Evolutionary conservation across 2,113 vertebrate genomes (phyloP).

Genomic region (Probosciger aterrimus): DNA sequence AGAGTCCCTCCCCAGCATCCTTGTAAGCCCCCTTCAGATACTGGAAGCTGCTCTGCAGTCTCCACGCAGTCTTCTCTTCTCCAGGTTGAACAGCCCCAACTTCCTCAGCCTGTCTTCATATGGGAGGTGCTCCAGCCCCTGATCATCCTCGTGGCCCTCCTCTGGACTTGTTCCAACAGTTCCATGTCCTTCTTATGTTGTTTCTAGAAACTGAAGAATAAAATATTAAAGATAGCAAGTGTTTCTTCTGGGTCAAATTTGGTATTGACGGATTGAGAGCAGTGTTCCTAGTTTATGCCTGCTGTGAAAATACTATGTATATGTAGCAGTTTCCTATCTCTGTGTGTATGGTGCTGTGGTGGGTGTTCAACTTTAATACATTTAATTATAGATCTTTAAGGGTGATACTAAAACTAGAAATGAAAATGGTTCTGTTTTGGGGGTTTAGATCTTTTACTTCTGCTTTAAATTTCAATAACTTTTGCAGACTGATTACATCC

Average conservation of each 20-base stretch:
- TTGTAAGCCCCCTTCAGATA: background rate
- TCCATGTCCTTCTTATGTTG: background rate
- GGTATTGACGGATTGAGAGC: background rate
- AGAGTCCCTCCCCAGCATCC: background rate
- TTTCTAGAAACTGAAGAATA: background rate
- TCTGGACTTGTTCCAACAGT: background rate
- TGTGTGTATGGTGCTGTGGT: background rate
- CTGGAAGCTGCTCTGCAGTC: background rate
- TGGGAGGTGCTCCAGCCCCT: background rate
- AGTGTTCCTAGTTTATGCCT: background rate
- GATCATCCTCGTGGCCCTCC: background rate
- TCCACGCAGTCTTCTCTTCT: background rate
- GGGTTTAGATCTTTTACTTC: background rate
- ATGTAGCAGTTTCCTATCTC: background rate
- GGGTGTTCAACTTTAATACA: background rate
- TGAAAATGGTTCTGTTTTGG: background rate
- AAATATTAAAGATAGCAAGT: background rate
- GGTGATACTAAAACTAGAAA: background rate
- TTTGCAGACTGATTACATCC: background rate
- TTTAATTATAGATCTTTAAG: background rate
- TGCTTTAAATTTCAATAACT: background rate
- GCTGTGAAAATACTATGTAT: background rate
- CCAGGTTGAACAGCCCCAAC: background rate
- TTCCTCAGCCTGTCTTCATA: background rate
- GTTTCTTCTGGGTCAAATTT: background rate